Conservation (phyloP, 1,140 invertebrate species). For the Euwallacea similis region DNA sequence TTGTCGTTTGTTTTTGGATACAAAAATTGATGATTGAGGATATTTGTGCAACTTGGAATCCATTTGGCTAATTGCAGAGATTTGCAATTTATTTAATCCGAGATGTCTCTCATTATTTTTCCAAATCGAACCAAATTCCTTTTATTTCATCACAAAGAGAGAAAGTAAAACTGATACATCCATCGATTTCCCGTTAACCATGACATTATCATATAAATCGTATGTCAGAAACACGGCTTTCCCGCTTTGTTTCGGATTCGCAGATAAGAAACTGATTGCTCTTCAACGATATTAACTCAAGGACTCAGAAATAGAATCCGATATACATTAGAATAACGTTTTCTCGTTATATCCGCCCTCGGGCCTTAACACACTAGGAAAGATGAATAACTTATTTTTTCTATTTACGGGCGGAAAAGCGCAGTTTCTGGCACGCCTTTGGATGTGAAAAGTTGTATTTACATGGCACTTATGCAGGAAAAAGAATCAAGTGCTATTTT, state of each 20-base stretch:
- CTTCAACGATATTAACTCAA: conserved; percentile 12
- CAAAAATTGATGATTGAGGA: conserved; percentile 2
- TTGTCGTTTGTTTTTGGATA: neutral
- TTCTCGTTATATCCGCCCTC: neutral
- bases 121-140: too few species aligned
- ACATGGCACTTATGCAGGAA: neutral
- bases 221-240: conserved; percentile 27
- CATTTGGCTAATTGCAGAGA: too few species aligned
- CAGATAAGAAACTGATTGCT: conserved; percentile 13
- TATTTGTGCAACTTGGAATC: too few species aligned
- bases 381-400: too few species aligned
- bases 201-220: conserved; percentile 33
- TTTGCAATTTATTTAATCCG: too few species aligned
- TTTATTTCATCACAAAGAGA: neutral
- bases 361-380: neutral
- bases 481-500: too few species aligned
- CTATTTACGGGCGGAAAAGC: too few species aligned
- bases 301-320: neutral
- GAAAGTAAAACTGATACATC: conserved; percentile 25
- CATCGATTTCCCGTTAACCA: conserved; percentile 31
- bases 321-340: neutral
- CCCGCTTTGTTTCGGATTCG: conserved; percentile 20
- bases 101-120: too few species aligned
- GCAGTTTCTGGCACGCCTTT: too few species aligned
- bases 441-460: neutral